Base-by-base conservation (phyloP, 2,888 invertebrate species). In the Metacarcinus magister region DNA sequence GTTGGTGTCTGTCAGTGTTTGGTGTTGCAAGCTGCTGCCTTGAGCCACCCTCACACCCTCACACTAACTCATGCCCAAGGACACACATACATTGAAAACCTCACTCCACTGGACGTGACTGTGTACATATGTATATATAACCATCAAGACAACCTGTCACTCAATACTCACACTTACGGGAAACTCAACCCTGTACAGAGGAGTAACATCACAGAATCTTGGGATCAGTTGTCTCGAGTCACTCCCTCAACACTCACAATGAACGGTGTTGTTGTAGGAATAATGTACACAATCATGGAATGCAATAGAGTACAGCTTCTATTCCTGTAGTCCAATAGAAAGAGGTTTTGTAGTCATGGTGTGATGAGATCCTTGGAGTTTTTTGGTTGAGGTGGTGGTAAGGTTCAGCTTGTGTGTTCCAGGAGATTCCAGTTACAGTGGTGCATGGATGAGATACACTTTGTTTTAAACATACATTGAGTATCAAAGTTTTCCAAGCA, bases 1-100 rank as follows among this genome's bases (percentile, higher is more conserved):
- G 87, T 87, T 39, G 87, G 87, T 87, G 87, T 87, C 32, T 87
- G 87, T 87, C 87, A 87, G 87, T 87, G 87, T 87, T 87, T 87
- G 87, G 87, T 87, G 87, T 87, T 87, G 87, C 87, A 87, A 87
- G 87, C 87, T 87, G 87, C 87, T 39, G 87, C 87, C 87, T 87
- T 87, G 87, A 87, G 87, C 87, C 87, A 87, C 87, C 39, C 87
- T 39, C 87, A 87, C 16, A 39, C 87, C 87, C 87, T 28, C 10
- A 75, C 75, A 32, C 87, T 16, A 10, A 87, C 39, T 39, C 87
- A 87, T 39, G 19, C 39, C 67, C 87, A 39, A 19, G 16, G 16
- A 87, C 87, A 87, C 87, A 32, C 8, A 10, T 87, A 87, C 87
- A 87, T 39, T 13, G 13, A 39, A 87, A 87, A 19, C 87, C 87